Conservation (phyloP, 2,797 vertebrate genomes). For the Coregonus sp. region DNA sequence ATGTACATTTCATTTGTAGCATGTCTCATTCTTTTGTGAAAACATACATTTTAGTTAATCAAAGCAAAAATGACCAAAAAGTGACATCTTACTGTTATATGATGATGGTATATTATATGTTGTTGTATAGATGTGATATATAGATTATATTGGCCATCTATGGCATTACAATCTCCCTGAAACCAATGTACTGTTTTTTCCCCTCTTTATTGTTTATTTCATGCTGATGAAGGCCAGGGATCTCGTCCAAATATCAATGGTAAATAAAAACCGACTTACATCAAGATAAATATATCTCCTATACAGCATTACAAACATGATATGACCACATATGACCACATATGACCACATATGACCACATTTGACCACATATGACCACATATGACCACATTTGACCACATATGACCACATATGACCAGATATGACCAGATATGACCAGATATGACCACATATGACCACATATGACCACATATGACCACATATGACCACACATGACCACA, state of each 20-base stretch:
- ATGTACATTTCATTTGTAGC: constrained; percentile 29
- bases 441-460: no score
- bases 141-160: constrained; percentile 55
- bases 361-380: no score
- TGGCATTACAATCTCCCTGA: constrained; percentile 56
- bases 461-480: no score
- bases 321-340: not conserved
- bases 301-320: constrained; percentile 27
- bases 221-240: constrained; percentile 80
- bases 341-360: no score
- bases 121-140: constrained; percentile 47
- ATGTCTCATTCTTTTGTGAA: constrained; percentile 26
- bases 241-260: constrained; percentile 81
- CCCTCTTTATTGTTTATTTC: constrained; percentile 73
- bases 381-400: no score
- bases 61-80: constrained; percentile 6
- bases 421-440: no score
- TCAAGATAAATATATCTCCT: constrained; percentile 48
- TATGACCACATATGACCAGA: no score
- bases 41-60: constrained; percentile 16
- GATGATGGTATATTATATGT: constrained; percentile 28
- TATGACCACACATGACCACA: not conserved
- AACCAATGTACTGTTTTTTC: constrained; percentile 70
- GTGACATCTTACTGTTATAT: not conserved
- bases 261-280: constrained; percentile 74